phyloP scores from a whole-genome alignment of 2,888 invertebrate species.

The Diadegma fenestrale region DNA sequence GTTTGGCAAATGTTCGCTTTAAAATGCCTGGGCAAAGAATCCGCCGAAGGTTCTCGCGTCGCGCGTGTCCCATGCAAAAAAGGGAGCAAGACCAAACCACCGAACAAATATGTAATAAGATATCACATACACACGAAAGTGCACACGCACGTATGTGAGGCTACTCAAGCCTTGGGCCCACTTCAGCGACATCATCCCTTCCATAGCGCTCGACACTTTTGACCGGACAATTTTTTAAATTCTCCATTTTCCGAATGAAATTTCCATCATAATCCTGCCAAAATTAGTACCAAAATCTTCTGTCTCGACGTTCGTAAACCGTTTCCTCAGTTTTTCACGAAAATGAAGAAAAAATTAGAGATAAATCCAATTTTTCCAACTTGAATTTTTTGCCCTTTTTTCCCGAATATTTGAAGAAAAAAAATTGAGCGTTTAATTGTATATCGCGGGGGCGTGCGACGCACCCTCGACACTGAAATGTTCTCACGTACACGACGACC shows the following conservation, averaged over 20 bases:
- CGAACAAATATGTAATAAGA: not conserved
- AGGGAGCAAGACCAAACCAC: slow-evolving; percentile 12
- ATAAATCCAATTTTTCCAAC: not conserved
- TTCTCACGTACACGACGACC: not conserved
- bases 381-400: not conserved
- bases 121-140: not conserved
- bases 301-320: too few species aligned
- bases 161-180: slow-evolving; percentile 56
- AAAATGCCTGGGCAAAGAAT: slow-evolving; percentile 80
- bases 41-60: slow-evolving; percentile 50
- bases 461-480: slow-evolving; percentile 19
- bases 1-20: slow-evolving; percentile 79
- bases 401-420: not conserved
- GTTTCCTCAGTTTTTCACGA: too few species aligned
- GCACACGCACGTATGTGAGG: slow-evolving; percentile 37
- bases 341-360: too few species aligned
- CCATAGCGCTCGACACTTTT: slow-evolving; percentile 42
- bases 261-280: not conserved
- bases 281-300: not conserved
- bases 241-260: not conserved
- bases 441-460: slow-evolving; percentile 53
- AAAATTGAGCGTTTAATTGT: not conserved
- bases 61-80: slow-evolving; percentile 47
- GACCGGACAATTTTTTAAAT: not conserved
- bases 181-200: slow-evolving; percentile 48